These are phyloP conservation scores for Acanthosepion pharaonis DNA, from an alignment of 2,888 invertebrate genomes.

Conservation along the genomic window DNA sequence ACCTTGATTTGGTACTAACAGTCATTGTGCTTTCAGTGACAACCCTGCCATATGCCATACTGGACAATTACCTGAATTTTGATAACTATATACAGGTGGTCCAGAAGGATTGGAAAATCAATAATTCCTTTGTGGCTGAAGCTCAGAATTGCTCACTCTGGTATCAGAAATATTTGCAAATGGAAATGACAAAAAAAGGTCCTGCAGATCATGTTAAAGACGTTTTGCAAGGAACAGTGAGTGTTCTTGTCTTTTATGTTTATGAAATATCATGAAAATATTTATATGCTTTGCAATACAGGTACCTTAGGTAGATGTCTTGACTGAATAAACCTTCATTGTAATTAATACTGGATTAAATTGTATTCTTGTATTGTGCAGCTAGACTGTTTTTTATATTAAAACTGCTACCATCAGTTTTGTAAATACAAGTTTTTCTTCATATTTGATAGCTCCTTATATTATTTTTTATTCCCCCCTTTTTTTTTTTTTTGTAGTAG, in stretches of 20 bases:
- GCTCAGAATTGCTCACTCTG: constrained; percentile 42
- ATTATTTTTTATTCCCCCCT: no score
- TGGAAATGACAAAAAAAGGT: constrained; percentile 48
- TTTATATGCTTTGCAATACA: no score
- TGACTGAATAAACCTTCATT: no score
- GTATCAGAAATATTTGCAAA: constrained; percentile 55
- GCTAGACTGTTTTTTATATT: no score
- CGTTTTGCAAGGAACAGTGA: constrained; percentile 70
- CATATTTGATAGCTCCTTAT: no score
- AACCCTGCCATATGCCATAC: constrained; percentile 78
- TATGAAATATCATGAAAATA: not conserved
- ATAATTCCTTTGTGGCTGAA: not conserved
- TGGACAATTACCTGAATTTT: constrained; percentile 68
- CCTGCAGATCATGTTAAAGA: constrained; percentile 57
- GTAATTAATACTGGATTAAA: no score
- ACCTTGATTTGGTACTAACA: constrained; percentile 84
- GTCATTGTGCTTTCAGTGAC: constrained; percentile 82
- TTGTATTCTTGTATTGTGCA: no score
- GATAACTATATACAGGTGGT: not conserved
- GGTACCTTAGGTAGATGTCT: no score
- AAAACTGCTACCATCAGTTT: no score
- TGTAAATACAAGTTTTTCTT: no score
- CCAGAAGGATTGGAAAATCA: not conserved
- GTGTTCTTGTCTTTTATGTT: constrained; percentile 48
- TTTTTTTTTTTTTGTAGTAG: no score